A percentile compares a stretch with the other conserved stretches of the same genome.
Conservation (phyloP, 2,113 vertebrate species). For the Perccottus glenii region DNA sequence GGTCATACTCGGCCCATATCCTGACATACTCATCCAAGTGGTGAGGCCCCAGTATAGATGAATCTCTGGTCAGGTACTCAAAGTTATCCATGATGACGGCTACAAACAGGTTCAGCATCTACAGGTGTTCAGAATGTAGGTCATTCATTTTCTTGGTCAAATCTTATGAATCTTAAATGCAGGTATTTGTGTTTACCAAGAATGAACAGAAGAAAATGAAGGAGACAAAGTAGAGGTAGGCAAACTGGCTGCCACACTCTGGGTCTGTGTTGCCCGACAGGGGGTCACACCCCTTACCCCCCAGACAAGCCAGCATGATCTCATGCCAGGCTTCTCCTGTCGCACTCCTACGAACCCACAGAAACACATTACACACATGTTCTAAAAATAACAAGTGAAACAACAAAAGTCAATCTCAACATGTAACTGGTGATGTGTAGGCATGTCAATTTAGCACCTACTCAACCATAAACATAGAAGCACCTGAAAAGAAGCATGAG, state of each 20-base stretch:
- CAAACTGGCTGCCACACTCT: slow-evolving; percentile 93
- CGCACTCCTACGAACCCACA: slow-evolving; percentile 88
- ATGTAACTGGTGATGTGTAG: too few species aligned
- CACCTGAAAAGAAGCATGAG: slow-evolving; percentile 98
- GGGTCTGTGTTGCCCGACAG: slow-evolving; percentile 82
- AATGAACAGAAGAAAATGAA: slow-evolving; percentile 99
- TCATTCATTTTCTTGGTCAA: not conserved
- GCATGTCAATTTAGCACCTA: not conserved
- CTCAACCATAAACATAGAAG: slow-evolving; percentile 12
- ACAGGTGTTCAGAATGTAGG: not conserved
- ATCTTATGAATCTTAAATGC: too few species aligned
- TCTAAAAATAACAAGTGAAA: not conserved
- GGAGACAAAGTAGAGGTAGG: slow-evolving; percentile 98
- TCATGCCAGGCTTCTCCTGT: slow-evolving; percentile 98
- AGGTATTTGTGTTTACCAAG: slow-evolving; percentile 83
- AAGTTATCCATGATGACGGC: slow-evolving; percentile 99
- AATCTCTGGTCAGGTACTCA: slow-evolving; percentile 97
- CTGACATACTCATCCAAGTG: slow-evolving; percentile 99
- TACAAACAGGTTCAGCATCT: slow-evolving; percentile 99
- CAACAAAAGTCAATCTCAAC: too few species aligned
- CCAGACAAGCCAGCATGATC: slow-evolving; percentile 95
- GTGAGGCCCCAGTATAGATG: slow-evolving; percentile 97
- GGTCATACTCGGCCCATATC: slow-evolving; percentile 99
- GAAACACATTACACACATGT: not conserved
- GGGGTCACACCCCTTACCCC: slow-evolving; percentile 84